These are phyloP conservation scores for Aricia agestis DNA, from an alignment of 1,140 invertebrate genomes.

Conservation along the genomic window DNA sequence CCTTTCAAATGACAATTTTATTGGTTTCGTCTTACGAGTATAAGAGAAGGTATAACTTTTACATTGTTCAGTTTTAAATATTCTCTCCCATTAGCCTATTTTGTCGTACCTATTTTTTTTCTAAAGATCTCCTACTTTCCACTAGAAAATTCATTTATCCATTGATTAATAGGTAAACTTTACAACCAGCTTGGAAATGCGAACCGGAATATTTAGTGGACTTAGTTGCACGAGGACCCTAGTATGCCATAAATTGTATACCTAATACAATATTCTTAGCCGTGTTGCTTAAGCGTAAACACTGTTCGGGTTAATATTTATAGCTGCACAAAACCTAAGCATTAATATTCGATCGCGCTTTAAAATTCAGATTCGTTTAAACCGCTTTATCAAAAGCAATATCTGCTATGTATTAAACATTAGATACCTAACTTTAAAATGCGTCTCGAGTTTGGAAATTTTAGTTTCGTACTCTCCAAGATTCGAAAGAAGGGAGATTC, in stretches of 20 bases:
- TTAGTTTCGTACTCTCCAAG: slow-evolving; percentile 52
- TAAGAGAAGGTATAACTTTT: too few species aligned
- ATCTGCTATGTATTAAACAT: slow-evolving; percentile 73
- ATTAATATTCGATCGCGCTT: slow-evolving; percentile 70
- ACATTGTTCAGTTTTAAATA: too few species aligned
- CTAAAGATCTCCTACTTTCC: too few species aligned
- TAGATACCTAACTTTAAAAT: slow-evolving; percentile 66
- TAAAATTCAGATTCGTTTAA: slow-evolving; percentile 72
- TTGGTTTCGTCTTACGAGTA: too few species aligned
- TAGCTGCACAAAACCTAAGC: slow-evolving; percentile 54
- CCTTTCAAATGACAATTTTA: too few species aligned
- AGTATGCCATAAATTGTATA: slow-evolving; percentile 3
- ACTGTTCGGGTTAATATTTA: slow-evolving; percentile 59
- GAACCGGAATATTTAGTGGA: background rate
- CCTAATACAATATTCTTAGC: slow-evolving; percentile 1
- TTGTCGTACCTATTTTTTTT: background rate
- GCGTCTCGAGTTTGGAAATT: slow-evolving; percentile 49
- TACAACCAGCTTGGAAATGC: background rate
- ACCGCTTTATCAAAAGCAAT: slow-evolving; percentile 73
- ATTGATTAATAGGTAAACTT: too few species aligned
- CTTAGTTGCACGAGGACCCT: background rate
- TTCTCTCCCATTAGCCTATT: background rate
- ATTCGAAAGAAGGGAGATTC: slow-evolving; percentile 53
- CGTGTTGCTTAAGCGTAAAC: slow-evolving; percentile 13
- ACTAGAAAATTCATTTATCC: too few species aligned